A percentile compares a stretch with the other conserved stretches of the same genome.
Evolutionary conservation across 1,140 invertebrate genomes (phyloP).

Genomic region (Heliconius congener): DNA sequence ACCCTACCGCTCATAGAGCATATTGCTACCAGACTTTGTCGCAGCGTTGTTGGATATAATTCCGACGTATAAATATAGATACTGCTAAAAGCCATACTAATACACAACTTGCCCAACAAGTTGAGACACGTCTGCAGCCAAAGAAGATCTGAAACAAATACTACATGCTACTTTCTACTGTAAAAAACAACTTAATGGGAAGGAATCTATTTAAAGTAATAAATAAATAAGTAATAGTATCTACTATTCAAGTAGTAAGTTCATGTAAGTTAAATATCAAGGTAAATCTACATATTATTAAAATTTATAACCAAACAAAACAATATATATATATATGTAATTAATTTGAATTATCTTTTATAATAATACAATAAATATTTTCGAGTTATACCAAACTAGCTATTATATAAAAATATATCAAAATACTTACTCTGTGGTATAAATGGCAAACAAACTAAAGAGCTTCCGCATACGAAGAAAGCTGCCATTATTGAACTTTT

Average conservation of each 20-base stretch:
- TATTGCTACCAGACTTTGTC: conserved; percentile 83
- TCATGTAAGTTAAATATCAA: too few relatives aligned
- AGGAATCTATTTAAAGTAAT: background rate
- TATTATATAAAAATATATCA: too few relatives aligned
- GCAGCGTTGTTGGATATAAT: conserved; percentile 86
- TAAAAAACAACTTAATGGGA: background rate
- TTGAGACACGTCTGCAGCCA: conserved; percentile 67
- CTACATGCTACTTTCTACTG: conserved; percentile 39
- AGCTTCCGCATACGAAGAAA: conserved; percentile 37
- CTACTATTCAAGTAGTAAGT: background rate
- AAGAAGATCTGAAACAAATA: conserved; percentile 49
- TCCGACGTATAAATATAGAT: conserved; percentile 87
- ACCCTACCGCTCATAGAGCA: conserved; percentile 87
- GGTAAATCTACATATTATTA: background rate
- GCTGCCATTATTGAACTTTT: conserved; percentile 33
- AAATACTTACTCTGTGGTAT: conserved; percentile 58
- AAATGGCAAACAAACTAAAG: conserved; percentile 35
- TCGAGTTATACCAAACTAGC: background rate
- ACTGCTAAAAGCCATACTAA: conserved; percentile 83
- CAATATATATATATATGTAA: background rate
- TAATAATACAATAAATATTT: background rate
- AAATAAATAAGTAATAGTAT: background rate
- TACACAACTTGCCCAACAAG: conserved; percentile 84
- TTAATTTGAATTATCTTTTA: background rate
- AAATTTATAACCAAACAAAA: background rate